phyloP scores from a whole-genome alignment of 2,797 vertebrate genomes.

The Alauda arvensis region DNA sequence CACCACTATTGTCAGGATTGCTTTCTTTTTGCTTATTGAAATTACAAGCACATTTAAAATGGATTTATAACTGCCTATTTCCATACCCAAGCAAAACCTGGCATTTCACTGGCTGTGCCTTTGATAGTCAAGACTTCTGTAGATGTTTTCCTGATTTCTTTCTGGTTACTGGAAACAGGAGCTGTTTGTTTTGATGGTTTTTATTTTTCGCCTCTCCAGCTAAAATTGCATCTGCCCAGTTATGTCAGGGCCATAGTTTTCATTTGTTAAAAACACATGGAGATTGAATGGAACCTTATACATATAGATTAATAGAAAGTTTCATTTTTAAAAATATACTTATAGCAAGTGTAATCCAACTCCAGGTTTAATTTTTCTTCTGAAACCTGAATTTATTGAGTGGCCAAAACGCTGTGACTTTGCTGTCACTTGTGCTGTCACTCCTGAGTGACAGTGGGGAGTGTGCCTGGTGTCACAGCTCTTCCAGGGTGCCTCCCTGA shows the following conservation, averaged over 20 bases:
- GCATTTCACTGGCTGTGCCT: constrained; percentile 18
- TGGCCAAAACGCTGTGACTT: neutral
- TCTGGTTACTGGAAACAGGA: constrained; percentile 9
- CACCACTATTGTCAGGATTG: neutral
- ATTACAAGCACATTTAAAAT: constrained; percentile 33
- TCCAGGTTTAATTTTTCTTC: neutral
- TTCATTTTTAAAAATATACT: neutral
- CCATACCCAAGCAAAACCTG: neutral
- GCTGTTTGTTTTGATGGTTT: constrained; percentile 22
- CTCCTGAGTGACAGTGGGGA: neutral
- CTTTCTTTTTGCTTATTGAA: constrained; percentile 37
- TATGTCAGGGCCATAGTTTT: neutral
- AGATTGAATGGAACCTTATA: neutral
- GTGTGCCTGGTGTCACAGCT: neutral
- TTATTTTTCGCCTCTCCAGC: constrained; percentile 19
- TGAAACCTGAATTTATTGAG: neutral
- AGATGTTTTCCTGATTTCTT: constrained; percentile 22
- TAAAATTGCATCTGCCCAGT: constrained; percentile 8
- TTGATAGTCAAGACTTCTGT: constrained; percentile 36
- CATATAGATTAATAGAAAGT: neutral
- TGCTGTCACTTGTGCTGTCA: neutral
- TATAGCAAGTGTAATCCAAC: neutral
- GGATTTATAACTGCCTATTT: constrained; percentile 36
- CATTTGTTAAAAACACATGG: neutral
- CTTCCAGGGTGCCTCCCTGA: neutral